Conservation (phyloP, 2,113 vertebrate species). For the Octodon degus region DNA sequence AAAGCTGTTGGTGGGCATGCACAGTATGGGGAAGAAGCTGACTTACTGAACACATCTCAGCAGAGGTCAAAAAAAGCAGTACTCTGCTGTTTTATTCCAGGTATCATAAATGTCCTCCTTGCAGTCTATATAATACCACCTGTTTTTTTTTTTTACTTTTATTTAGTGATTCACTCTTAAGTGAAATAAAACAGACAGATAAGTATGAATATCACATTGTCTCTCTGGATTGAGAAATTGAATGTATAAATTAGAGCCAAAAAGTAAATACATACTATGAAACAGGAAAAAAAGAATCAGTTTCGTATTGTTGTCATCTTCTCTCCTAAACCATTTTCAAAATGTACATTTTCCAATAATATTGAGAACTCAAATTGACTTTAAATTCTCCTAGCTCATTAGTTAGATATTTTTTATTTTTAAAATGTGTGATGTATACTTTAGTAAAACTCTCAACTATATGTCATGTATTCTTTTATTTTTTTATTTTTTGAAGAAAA, state of each 20-base stretch:
- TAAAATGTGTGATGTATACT: background rate
- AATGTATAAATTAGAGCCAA: background rate
- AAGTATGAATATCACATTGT: background rate
- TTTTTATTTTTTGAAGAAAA: too few species aligned
- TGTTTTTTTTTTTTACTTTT: background rate
- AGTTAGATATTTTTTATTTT: conserved; percentile 5
- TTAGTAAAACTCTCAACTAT: background rate
- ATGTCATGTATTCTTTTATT: conserved; percentile 35
- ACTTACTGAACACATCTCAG: background rate
- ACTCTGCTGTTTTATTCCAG: background rate
- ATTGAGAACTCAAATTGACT: conserved; percentile 10
- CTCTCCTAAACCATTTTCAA: background rate
- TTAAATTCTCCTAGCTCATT: background rate
- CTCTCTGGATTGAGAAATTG: background rate
- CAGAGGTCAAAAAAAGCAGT: background rate
- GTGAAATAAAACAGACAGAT: background rate
- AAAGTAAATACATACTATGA: background rate
- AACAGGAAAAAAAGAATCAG: background rate
- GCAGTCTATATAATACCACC: background rate
- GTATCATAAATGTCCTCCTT: background rate
- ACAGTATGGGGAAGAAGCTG: background rate
- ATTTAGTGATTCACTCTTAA: background rate
- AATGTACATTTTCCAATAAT: background rate
- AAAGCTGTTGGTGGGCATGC: background rate
- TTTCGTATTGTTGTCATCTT: background rate